Conservation (phyloP, 2,888 invertebrate genomes). For the Onthophagus sagittarius region DNA sequence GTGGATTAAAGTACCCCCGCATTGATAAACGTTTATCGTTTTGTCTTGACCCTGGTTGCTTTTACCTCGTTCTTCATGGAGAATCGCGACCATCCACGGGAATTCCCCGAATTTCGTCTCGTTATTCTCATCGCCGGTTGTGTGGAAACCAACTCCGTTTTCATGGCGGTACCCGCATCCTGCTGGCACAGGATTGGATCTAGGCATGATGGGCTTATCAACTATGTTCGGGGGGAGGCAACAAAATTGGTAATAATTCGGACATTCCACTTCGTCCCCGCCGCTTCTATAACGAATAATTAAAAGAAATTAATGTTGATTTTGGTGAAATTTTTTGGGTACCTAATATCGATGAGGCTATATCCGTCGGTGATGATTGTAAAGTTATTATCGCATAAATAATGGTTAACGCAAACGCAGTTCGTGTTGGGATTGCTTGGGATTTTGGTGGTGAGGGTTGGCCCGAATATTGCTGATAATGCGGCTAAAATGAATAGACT, state of each 20-base stretch:
- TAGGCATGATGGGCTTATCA: slow-evolving; percentile 38
- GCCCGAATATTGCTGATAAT: not conserved
- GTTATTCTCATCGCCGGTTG: slow-evolving; percentile 60
- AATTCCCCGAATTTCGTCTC: slow-evolving; percentile 76
- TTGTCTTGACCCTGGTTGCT: slow-evolving; percentile 59
- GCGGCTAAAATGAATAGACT: not conserved
- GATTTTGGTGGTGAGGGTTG: not conserved
- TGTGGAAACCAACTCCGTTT: slow-evolving; percentile 66
- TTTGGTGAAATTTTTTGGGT: slow-evolving; percentile 50
- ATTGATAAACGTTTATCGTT: slow-evolving; percentile 63
- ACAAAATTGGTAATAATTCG: slow-evolving; percentile 56
- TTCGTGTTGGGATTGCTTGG: not conserved
- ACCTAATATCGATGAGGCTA: slow-evolving; percentile 75
- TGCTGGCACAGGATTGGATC: slow-evolving; percentile 31
- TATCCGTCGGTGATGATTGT: slow-evolving; percentile 67
- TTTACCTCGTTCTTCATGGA: slow-evolving; percentile 59
- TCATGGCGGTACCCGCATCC: slow-evolving; percentile 73
- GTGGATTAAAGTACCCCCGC: slow-evolving; percentile 78
- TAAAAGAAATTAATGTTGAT: not conserved
- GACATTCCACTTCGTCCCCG: slow-evolving; percentile 45
- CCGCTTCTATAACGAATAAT: not conserved
- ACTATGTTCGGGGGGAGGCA: slow-evolving; percentile 47
- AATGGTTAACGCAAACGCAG: slow-evolving; percentile 76
- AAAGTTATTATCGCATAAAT: slow-evolving; percentile 61
- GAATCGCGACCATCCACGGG: slow-evolving; percentile 78